Conservation (phyloP, 2,113 vertebrate species). For the Drymodes brunneopygia region DNA sequence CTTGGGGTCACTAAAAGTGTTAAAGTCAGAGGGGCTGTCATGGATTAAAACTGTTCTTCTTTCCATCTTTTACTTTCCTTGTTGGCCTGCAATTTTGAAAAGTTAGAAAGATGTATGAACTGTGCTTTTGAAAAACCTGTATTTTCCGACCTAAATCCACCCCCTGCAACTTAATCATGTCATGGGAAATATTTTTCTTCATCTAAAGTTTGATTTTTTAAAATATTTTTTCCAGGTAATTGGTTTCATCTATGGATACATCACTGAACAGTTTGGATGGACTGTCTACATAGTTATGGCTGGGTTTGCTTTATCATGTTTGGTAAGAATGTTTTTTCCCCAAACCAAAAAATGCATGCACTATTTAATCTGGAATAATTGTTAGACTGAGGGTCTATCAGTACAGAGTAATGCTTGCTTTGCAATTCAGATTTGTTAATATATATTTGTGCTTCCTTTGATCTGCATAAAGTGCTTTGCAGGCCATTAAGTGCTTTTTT, state of each 20-base stretch:
- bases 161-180: not conserved
- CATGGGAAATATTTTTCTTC: not conserved
- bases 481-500: not conserved
- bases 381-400: not conserved
- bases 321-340: slow-evolving; percentile 77
- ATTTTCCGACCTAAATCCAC: not conserved
- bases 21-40: not conserved
- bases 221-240: slow-evolving; percentile 72
- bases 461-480: not conserved
- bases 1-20: not conserved
- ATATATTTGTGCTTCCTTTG: not conserved
- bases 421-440: not conserved
- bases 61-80: not conserved
- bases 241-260: slow-evolving; percentile 90
- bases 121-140: not conserved
- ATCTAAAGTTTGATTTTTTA: not conserved
- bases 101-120: not conserved
- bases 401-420: not conserved
- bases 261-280: slow-evolving; percentile 94
- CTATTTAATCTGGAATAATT: not conserved
- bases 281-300: slow-evolving; percentile 94
- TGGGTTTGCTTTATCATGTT: slow-evolving; percentile 89
- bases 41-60: not conserved
- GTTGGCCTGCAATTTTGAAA: not conserved
- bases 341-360: not conserved